Conservation (phyloP, 2,113 vertebrate species). For the Rhodinocichla rosea region DNA sequence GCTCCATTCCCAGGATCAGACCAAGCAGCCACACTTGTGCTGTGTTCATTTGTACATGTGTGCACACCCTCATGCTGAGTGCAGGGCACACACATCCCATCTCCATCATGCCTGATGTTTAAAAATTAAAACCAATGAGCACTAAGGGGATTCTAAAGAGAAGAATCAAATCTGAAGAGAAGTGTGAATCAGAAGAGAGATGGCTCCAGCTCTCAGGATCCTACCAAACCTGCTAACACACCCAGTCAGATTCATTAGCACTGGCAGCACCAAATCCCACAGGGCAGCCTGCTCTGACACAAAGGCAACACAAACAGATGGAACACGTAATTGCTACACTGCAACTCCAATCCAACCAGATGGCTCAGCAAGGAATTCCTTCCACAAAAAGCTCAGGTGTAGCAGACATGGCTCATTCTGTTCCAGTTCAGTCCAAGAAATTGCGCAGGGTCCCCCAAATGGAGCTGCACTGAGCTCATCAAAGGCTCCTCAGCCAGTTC, state of each 20-base stretch:
- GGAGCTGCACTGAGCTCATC: not conserved
- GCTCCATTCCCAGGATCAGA: not conserved
- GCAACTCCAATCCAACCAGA: slow-evolving; percentile 40
- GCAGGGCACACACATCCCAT: not conserved
- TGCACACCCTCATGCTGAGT: not conserved
- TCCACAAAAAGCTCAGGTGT: slow-evolving; percentile 12
- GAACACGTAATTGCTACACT: not conserved
- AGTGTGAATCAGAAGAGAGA: not conserved
- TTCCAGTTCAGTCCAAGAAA: not conserved
- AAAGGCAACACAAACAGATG: slow-evolving; percentile 33
- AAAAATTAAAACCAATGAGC: not conserved
- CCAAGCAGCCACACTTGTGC: not conserved
- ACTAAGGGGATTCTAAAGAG: not conserved
- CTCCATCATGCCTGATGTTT: not conserved
- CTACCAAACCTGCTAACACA: not conserved
- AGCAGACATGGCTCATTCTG: not conserved
- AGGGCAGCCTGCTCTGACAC: not conserved
- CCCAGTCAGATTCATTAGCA: slow-evolving; percentile 31
- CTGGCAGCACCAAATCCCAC: slow-evolving; percentile 9
- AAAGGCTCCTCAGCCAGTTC: not conserved
- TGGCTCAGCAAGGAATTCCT: slow-evolving; percentile 18
- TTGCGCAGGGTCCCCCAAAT: rapidly evolving
- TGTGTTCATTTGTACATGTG: rapidly evolving
- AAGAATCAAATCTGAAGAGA: not conserved
- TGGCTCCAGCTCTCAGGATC: not conserved